These are phyloP conservation scores for Amblyornis subalaris DNA, from an alignment of 2,113 vertebrate species.

Conservation along the genomic window DNA sequence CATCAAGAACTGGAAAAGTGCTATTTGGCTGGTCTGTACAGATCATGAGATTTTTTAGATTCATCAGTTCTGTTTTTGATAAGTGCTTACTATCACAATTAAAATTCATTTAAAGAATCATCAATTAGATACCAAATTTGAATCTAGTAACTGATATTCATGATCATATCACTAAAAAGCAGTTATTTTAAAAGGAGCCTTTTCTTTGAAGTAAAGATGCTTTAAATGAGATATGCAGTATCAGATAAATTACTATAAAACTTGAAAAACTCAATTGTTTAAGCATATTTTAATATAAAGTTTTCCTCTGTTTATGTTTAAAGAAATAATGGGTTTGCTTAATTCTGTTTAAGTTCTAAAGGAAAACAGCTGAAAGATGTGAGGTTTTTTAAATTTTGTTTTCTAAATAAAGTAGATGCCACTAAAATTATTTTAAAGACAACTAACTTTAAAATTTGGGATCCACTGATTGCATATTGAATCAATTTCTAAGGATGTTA, in stretches of 20 bases:
- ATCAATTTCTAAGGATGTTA: neutral
- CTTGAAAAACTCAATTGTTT: neutral
- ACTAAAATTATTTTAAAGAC: neutral
- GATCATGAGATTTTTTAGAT: neutral
- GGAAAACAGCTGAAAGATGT: neutral
- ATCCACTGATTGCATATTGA: neutral
- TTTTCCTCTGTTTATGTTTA: neutral
- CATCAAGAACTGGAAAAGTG: neutral
- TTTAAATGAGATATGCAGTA: neutral
- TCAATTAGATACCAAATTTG: neutral
- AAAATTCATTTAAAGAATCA: neutral
- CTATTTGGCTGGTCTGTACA: neutral
- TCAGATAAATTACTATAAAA: neutral
- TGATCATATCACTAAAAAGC: neutral
- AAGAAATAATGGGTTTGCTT: neutral
- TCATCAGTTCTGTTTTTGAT: neutral
- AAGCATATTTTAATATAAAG: neutral
- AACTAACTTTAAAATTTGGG: neutral
- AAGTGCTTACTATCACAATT: neutral
- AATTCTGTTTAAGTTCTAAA: neutral
- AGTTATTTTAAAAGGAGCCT: neutral
- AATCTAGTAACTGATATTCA: neutral
- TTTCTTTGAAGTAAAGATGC: neutral
- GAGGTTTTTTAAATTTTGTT: neutral
- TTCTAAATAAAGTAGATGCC: neutral